Percentiles rank a stretch among this genome's conserved stretches.
Conservation (phyloP, 2,797 vertebrate species). For the Darevskia mixta region DNA sequence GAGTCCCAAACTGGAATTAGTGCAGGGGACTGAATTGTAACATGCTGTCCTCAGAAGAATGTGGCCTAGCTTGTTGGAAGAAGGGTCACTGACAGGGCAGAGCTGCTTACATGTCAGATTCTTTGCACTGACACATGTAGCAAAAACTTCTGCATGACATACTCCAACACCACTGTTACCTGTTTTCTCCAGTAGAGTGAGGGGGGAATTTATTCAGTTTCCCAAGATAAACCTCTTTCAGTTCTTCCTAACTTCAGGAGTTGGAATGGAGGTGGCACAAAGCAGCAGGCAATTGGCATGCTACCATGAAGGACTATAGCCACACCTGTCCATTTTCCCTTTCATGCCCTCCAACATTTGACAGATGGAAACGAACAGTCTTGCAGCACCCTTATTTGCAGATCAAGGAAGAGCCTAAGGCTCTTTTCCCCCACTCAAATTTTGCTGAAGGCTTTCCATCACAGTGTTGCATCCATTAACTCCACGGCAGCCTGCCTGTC, state of each 20-base stretch:
- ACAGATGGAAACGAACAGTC: neutral
- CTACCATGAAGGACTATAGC: slow-evolving; percentile 27
- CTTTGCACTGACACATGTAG: neutral
- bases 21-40: slow-evolving; percentile 37
- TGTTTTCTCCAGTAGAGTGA: neutral
- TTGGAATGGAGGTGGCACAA: neutral
- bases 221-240: rapidly evolving
- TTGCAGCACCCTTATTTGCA: neutral
- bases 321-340: neutral
- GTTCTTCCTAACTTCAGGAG: slow-evolving; percentile 16
- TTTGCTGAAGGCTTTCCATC: neutral
- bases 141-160: slow-evolving; percentile 14
- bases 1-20: slow-evolving; percentile 49
- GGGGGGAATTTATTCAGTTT: neutral
- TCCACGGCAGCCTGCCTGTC: neutral
- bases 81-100: slow-evolving; percentile 47
- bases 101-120: neutral
- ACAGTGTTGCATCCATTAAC: neutral
- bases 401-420: neutral
- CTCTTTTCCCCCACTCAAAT: neutral
- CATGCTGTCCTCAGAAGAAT: slow-evolving; percentile 46
- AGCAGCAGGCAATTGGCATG: slow-evolving; percentile 3
- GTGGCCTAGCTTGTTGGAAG: slow-evolving; percentile 50
- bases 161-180: neutral
- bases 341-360: neutral